Percentiles rank a stretch among this genome's conserved stretches.
phyloP scores from a whole-genome alignment of 2,888 invertebrate species.

The Anthrax anthrax region DNA sequence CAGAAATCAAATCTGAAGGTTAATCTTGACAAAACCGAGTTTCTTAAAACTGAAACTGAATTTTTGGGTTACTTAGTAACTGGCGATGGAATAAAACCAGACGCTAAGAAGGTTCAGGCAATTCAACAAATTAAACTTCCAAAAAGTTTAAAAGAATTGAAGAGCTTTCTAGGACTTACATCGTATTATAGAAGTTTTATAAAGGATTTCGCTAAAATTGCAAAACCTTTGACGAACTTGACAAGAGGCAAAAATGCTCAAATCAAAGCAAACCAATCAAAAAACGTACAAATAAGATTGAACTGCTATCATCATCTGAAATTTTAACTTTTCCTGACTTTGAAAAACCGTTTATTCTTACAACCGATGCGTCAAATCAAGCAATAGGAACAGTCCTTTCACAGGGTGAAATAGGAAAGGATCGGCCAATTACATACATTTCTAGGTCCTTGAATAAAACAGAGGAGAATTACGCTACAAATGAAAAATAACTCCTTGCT shows the following conservation, averaged over 20 bases:
- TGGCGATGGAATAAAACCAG: background rate
- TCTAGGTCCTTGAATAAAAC: constrained; percentile 4
- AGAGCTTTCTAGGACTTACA: background rate
- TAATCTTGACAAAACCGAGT: no score
- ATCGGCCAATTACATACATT: constrained; percentile 1
- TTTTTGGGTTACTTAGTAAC: no score
- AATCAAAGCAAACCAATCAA: constrained; percentile 2
- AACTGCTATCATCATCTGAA: background rate
- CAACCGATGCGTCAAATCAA: constrained; percentile 3
- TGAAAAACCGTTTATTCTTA: constrained; percentile 1
- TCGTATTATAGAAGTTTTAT: constrained; percentile 6
- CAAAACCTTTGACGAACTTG: background rate
- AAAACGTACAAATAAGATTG: constrained; percentile 7
- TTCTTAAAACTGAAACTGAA: no score
- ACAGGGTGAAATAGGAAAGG: constrained; percentile 1
- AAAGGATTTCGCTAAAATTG: constrained; percentile 11
- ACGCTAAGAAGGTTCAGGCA: background rate
- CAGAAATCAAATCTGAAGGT: no score
- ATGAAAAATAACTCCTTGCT: constrained; percentile 9
- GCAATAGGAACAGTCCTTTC: constrained; percentile 1
- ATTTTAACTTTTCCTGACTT: background rate
- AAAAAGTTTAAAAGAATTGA: background rate
- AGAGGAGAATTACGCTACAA: constrained; percentile 11
- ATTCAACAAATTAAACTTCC: background rate
- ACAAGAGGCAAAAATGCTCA: constrained; percentile 1